A percentile compares a stretch with the other conserved stretches of the same genome.
phyloP scores from a whole-genome alignment of 1,140 invertebrate species.

The Anadara kagoshimensis region DNA sequence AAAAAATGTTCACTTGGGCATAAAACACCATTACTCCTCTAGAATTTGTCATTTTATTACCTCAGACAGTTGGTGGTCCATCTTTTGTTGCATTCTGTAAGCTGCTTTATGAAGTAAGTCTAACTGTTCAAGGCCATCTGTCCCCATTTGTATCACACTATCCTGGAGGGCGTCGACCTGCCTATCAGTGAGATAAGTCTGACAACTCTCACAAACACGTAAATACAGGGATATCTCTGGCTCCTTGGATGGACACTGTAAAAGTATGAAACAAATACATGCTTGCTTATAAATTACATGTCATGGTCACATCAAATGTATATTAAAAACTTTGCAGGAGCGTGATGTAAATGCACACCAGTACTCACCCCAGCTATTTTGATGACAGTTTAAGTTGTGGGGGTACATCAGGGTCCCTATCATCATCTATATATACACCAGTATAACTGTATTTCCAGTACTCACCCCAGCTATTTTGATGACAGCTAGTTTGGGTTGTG shows the following conservation, averaged over 20 bases:
- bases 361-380: no score
- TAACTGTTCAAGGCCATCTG: conserved; percentile 36
- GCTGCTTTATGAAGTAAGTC: conserved; percentile 19
- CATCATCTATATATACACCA: no score
- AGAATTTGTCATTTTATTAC: conserved; percentile 14
- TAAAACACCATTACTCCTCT: neutral
- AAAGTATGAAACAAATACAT: neutral
- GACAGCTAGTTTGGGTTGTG: no score
- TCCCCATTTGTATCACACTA: conserved; percentile 8
- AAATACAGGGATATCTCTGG: conserved; percentile 61
- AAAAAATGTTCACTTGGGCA: neutral
- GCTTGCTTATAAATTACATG: no score
- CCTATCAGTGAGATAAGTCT: conserved; percentile 44
- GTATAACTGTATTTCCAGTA: no score
- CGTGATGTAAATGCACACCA: no score
- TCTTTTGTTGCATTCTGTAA: conserved; percentile 30
- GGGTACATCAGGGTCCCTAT: no score
- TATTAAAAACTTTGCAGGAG: no score
- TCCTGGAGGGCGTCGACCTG: conserved; percentile 41
- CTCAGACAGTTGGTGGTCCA: conserved; percentile 43
- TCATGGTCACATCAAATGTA: no score
- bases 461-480: no score
- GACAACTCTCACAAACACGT: conserved; percentile 54
- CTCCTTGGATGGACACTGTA: conserved; percentile 61
- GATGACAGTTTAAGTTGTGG: no score